Percentiles rank a stretch among this genome's conserved stretches.
Evolutionary conservation across 2,797 vertebrate genomes (phyloP).

Genomic region (Pelobates cultripes): DNA sequence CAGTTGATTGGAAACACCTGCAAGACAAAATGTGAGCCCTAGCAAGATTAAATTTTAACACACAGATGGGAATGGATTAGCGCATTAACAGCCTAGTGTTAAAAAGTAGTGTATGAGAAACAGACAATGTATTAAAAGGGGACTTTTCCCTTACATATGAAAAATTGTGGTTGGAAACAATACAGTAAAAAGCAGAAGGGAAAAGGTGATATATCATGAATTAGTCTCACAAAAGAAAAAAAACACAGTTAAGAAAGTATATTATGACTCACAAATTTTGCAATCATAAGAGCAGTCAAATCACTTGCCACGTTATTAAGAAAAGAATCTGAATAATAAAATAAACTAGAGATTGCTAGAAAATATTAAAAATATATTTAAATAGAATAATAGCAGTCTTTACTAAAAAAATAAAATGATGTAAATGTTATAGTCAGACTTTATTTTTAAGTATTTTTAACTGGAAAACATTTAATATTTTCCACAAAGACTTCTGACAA

Average conservation of each 20-base stretch:
- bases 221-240: neutral
- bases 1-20: constrained; percentile 20
- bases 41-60: neutral
- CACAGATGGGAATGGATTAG: neutral
- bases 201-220: neutral
- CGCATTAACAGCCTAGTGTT: neutral
- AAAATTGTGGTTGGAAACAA: neutral
- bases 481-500: too few relatives aligned
- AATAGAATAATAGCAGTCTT: neutral
- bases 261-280: neutral
- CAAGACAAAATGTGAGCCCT: constrained; percentile 9
- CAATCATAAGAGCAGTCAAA: neutral
- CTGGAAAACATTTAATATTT: too few relatives aligned
- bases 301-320: neutral
- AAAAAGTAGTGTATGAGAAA: neutral
- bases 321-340: too few relatives aligned
- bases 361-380: neutral
- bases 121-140: neutral
- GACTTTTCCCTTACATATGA: neutral
- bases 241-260: neutral
- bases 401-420: neutral
- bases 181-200: neutral
- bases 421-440: too few relatives aligned
- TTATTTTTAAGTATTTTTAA: too few relatives aligned
- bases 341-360: neutral